Evolutionary conservation across 2,113 vertebrate genomes (phyloP).

Genomic region (Danionella cerebrum): DNA sequence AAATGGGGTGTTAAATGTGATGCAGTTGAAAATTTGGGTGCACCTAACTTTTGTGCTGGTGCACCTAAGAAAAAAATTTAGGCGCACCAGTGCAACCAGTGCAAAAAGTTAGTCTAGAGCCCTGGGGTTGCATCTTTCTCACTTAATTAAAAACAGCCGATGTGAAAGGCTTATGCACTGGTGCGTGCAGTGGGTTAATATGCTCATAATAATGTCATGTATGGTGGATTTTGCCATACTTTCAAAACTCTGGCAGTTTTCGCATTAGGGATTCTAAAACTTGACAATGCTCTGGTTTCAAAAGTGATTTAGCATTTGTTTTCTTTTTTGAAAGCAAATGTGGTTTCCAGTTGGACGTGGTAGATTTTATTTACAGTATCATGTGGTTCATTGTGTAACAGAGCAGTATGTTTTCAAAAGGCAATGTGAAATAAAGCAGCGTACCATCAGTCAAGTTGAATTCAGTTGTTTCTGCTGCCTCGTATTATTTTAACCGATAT

Average conservation of each 20-base stretch:
- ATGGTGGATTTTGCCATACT: not conserved
- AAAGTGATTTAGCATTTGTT: not conserved
- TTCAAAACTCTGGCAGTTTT: too few species aligned
- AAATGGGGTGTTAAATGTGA: too few species aligned
- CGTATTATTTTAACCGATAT: slow-evolving; percentile 1
- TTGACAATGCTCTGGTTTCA: not conserved
- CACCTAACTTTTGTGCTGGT: too few species aligned
- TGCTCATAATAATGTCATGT: not conserved
- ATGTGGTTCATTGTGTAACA: not conserved
- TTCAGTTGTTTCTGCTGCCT: not conserved
- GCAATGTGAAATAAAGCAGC: slow-evolving; percentile 16
- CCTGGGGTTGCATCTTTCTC: too few species aligned
- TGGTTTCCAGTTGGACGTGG: not conserved
- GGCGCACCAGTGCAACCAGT: too few species aligned
- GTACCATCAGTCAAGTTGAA: not conserved
- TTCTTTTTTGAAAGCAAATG: not conserved
- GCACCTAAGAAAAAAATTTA: too few species aligned
- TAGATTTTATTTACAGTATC: slow-evolving; percentile 3
- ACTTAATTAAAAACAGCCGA: too few species aligned
- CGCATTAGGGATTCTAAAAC: too few species aligned
- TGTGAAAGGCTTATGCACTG: too few species aligned
- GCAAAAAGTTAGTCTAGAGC: too few species aligned
- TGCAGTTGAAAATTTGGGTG: too few species aligned
- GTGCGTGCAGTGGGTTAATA: too few species aligned
- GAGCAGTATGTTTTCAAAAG: not conserved